These are phyloP conservation scores for Pterobdella sp. DNA, from an alignment of 2,888 invertebrate genomes.

Conservation along the genomic window DNA sequence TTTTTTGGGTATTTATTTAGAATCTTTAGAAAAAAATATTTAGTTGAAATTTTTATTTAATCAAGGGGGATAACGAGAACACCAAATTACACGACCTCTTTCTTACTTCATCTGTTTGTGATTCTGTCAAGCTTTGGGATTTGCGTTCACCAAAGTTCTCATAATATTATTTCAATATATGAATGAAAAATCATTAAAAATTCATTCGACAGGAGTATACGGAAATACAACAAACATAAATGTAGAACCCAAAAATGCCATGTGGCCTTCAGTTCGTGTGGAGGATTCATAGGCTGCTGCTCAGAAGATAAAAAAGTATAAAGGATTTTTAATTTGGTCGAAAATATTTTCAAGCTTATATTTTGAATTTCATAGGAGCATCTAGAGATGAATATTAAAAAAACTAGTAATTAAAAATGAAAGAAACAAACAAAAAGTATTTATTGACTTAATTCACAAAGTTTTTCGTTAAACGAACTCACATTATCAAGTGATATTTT, in stretches of 20 bases:
- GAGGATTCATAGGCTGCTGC: constrained; percentile 47
- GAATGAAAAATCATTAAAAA: not conserved
- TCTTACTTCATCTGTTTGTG: constrained; percentile 46
- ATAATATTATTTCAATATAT: not conserved
- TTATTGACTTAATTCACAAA: too few relatives aligned
- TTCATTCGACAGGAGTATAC: constrained; percentile 41
- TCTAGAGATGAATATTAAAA: too few relatives aligned
- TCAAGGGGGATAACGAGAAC: not conserved
- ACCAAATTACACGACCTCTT: constrained; percentile 42
- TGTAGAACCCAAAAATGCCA: constrained; percentile 47
- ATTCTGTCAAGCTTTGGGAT: constrained; percentile 52
- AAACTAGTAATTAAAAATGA: too few relatives aligned
- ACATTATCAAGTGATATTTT: too few relatives aligned
- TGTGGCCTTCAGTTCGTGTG: constrained; percentile 48
- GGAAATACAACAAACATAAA: constrained; percentile 46
- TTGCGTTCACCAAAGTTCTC: constrained; percentile 44
- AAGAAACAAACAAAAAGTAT: too few relatives aligned
- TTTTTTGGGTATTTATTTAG: too few relatives aligned
- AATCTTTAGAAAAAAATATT: too few relatives aligned
- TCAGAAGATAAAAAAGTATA: constrained; percentile 50
- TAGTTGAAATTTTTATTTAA: not conserved
- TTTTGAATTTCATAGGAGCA: too few relatives aligned
- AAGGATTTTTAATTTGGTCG: constrained; percentile 30
- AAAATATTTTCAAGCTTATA: too few relatives aligned
- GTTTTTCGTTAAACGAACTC: too few relatives aligned